Base-by-base conservation (phyloP, 2,797 vertebrate species). In the Bovichtus variegatus region DNA sequence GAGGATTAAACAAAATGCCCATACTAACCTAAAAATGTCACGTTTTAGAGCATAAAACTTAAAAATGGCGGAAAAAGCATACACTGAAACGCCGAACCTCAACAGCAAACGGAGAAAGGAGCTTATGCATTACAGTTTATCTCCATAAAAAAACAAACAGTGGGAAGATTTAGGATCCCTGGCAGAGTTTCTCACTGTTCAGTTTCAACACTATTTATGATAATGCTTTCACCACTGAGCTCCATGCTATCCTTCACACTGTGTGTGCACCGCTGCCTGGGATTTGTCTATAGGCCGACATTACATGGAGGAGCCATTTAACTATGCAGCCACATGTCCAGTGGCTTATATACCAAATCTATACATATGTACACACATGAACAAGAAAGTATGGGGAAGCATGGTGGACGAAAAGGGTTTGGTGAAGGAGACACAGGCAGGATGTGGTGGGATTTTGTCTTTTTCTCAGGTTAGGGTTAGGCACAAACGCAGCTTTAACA, bases 141-240 rank as follows among this genome's bases (percentile, higher is more conserved):
- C 80, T 83, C 61, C 63, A 68, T 63, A 79, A 80, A 87, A 80
- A 87, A 80, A 82, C 79, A 73, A 78, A 83, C 82, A 73, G 74
- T 16, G 31, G 58, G 34, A 36, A 73, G 83, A 83, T 79, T 86
- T 54, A 80, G 70, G 55, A 78, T 74, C 61, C 81, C 73, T 58
- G 46, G 68, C 71, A 47, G 80, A 76, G 60, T 34, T 16, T 68
- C 75, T 70, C 34, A 1, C 47, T 62, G 66, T 61, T 87, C 43
- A 41, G 5, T 70, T 84, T 69, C 78, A 69, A 57, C 71, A 44
- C 65, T 71, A 78, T 85, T 88, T 76, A 86, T 90, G 81, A 73
- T 87, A 73, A 86, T 78, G 69, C 50, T 38, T 80, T 75, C 74
- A 71, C 55, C 74, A 16, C 66, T 47, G 41, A 50, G 73, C 60